These are phyloP conservation scores for Zosterops borbonicus DNA, from an alignment of 2,113 vertebrate genomes.

Conservation along the genomic window DNA sequence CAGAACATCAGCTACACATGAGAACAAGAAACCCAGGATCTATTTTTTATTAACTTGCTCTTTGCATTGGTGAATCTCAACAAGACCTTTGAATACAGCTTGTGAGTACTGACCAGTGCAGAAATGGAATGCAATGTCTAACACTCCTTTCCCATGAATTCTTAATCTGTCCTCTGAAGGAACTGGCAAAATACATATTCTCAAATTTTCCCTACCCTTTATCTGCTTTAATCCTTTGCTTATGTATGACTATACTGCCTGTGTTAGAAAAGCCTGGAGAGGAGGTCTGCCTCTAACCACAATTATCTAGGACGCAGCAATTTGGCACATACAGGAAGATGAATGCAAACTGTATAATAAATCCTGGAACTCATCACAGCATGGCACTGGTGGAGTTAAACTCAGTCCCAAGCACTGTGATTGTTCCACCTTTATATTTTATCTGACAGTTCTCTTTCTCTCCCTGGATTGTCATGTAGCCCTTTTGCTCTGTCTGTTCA, in stretches of 20 bases:
- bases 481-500: constrained; percentile 68
- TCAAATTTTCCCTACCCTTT: neutral
- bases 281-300: neutral
- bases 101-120: neutral
- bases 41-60: constrained; percentile 16
- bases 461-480: constrained; percentile 45
- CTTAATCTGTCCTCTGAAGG: neutral
- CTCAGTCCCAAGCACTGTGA: neutral
- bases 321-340: neutral
- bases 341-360: neutral
- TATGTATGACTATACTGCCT: neutral
- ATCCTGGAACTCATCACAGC: neutral
- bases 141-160: neutral
- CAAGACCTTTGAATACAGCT: neutral
- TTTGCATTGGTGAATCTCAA: neutral
- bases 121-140: neutral
- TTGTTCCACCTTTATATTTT: constrained; percentile 44
- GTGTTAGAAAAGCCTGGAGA: neutral
- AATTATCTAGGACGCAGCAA: neutral
- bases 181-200: neutral
- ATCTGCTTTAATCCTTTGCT: neutral
- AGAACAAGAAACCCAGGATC: neutral
- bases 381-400: constrained; percentile 15
- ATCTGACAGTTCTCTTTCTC: constrained; percentile 47
- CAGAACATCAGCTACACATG: neutral